Conservation (phyloP, 1,140 invertebrate species). For the Anoplolepis gracilipes region DNA sequence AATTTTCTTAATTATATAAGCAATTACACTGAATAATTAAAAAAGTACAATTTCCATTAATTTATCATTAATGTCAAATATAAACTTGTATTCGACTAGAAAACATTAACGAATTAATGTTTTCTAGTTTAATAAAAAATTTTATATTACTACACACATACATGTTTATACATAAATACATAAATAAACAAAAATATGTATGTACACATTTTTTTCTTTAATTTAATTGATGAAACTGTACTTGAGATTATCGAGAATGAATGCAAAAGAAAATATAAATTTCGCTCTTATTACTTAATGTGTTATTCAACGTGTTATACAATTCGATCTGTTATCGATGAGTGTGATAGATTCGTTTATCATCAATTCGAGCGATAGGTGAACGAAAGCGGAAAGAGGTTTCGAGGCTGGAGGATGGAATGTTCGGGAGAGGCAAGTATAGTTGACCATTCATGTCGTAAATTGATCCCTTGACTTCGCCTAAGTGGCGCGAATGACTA, state of each 20-base stretch:
- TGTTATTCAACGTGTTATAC: neutral
- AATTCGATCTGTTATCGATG: neutral
- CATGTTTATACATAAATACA: neutral
- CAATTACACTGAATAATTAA: neutral
- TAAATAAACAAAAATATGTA: too few relatives aligned
- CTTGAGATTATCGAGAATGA: neutral
- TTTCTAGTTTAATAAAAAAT: neutral
- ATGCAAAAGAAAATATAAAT: neutral
- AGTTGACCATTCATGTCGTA: slow-evolving; percentile 74
- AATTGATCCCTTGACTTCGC: slow-evolving; percentile 80
- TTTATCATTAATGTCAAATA: neutral
- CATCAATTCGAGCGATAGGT: slow-evolving; percentile 13
- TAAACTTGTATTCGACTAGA: too few relatives aligned
- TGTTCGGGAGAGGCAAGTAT: slow-evolving; percentile 53
- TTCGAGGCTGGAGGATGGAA: slow-evolving; percentile 41
- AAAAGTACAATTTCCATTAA: neutral
- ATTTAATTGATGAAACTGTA: neutral
- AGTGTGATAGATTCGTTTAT: neutral
- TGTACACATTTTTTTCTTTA: neutral
- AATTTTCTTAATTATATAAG: neutral
- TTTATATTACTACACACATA: neutral
- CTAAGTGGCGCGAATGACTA: slow-evolving; percentile 79
- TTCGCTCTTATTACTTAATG: neutral
- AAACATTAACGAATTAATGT: too few relatives aligned
- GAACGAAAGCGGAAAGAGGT: slow-evolving; percentile 20